These are phyloP conservation scores for Champsocephalus gunnari DNA, from an alignment of 2,797 vertebrate species.

Conservation along the genomic window DNA sequence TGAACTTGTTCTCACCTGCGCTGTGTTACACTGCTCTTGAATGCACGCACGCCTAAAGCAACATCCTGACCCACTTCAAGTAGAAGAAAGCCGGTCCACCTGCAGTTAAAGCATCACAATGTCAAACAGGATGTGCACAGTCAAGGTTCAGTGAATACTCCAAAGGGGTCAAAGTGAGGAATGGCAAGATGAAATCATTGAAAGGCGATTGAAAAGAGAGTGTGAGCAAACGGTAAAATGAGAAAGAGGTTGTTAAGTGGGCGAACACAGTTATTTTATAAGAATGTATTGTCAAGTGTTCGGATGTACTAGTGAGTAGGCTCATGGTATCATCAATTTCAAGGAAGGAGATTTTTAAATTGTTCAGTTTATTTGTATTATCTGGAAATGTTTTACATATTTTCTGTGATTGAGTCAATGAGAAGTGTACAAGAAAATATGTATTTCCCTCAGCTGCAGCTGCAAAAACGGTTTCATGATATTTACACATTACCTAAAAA, in stretches of 20 bases:
- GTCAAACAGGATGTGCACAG: constrained; percentile 37
- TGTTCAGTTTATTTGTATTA: constrained; percentile 3
- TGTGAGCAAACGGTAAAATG: neutral
- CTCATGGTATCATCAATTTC: constrained; percentile 18
- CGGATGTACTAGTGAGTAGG: neutral
- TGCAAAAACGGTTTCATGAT: neutral
- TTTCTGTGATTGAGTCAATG: neutral
- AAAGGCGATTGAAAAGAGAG: constrained; percentile 11
- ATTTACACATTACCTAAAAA: neutral
- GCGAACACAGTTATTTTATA: constrained; percentile 28
- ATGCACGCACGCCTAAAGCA: constrained; percentile 44
- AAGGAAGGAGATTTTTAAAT: constrained; percentile 15
- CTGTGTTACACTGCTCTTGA: constrained; percentile 31
- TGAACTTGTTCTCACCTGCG: constrained; percentile 57
- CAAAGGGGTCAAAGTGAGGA: constrained; percentile 11
- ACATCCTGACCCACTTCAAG: constrained; percentile 48
- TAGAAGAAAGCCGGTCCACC: constrained; percentile 28
- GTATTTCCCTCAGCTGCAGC: neutral
- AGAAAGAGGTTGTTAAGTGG: constrained; percentile 12
- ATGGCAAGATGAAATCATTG: constrained; percentile 10
- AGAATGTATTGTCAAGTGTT: constrained; percentile 11
- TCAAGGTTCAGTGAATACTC: constrained; percentile 24
- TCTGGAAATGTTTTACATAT: neutral
- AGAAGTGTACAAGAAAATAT: neutral
- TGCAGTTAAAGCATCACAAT: constrained; percentile 35